Base-by-base conservation (phyloP, 1,140 invertebrate genomes). In the Wiebesia pumilae region DNA sequence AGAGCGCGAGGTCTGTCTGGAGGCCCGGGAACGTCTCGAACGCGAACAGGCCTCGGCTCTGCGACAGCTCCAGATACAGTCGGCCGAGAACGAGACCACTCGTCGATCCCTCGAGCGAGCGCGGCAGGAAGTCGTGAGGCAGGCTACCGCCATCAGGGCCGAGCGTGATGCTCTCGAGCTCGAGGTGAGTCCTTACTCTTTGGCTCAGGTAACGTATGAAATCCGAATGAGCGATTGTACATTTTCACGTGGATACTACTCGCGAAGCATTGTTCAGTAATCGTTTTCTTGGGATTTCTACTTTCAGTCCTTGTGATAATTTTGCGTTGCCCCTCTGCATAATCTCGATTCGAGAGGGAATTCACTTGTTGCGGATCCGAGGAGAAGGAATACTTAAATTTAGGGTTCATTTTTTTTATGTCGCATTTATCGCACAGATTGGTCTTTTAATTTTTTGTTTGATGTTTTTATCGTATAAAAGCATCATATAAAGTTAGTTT, bases 131-230 rank as follows among this genome's bases (percentile, higher is more conserved):
- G 94, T 95, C 24, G 94, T 95, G 71, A 93, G 93, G 78, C 95
- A 95, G 87, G 94, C 95, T 79, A 95, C 95, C 14, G 93, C 94
- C 84, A 95, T 96, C 83, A 94, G 94, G 27, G 93, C 93, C 14
- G 95, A 96, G 90, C 94, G 95, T 80, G 95, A 96, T 88, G 93
- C 92, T 47, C 92, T 95, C 35, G 95, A 95, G 89, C 91, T 92
- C 90, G 95, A 96, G 92, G 95, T 95, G 90, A 92, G 30, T 1
- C 10, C 7, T 33, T 30, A 67, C 1, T 7, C 12, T n/a, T 30
- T 6, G 19, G 6, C 12, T 65, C 43, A 7, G 43, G 6, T 47
- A 47, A 6, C 43, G 6, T 47, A 7, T 6, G 6, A 47, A 47
- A 47, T 47, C 6, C 14, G 14, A 47, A 47, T 47, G 6, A 47